Evolutionary conservation across 2,113 vertebrate genomes (phyloP), one percentile per base, ranked within the genome.

Genomic region (Tinamus guttatus): DNA sequence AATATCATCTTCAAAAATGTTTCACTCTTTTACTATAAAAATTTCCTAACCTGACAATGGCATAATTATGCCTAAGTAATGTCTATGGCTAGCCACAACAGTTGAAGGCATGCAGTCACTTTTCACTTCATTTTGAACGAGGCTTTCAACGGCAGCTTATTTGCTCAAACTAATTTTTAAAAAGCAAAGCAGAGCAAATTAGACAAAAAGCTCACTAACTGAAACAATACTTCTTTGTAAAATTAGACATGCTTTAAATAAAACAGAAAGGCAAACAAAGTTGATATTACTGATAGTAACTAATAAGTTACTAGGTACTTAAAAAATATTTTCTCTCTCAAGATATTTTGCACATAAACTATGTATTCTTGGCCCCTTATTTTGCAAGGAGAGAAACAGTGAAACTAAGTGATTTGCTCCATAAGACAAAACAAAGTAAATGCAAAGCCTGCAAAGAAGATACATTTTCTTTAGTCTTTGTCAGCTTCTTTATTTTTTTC

Each of bases 351-450:
- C 47, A 73, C 27, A 74, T 32, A 5, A 88, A 9, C 15, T 27
- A 34, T n/a, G 51, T 16, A 70, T 36, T 47, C 41, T 70, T 70
- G 34, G n/a, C 6, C 12, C 13, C 13, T 3, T 79, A 2, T 34
- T 91, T 73, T 67, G 34, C 45, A 45, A 5, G 4, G 22, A 19
- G 24, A 82, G 34, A 86, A 81, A 14, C 5, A 85, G 27, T 22
- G 64, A 40, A 81, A 47, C 25, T 70, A 51, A 70, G n/a, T 60
- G 15, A 89, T 87, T 90, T 92, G n/a, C 24, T 81, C 70, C 25
- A 30, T 38, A 18, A 71, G 34, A 71, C 17, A 71, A 64, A 0
- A 49, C 10, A 41, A 70, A 81, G 16, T 4, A 28, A 86, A 22
- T 7, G 34, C 13, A 19, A 89, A 91, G 2, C 2, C 43, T 70